phyloP scores from a whole-genome alignment of 1,140 invertebrate species.

The Drosophila arizonae region DNA sequence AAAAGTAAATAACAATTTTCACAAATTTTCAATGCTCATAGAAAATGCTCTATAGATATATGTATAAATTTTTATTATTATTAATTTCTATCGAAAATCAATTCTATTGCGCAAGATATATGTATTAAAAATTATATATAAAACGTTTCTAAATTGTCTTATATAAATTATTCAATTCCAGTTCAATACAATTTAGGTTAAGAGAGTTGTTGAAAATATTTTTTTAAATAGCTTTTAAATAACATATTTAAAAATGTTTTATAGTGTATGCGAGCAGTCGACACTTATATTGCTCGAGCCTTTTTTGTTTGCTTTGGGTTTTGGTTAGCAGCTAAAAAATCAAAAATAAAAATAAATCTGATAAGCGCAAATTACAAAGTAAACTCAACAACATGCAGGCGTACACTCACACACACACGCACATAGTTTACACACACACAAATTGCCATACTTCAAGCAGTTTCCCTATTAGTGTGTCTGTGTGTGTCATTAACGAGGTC shows the following conservation, averaged over 20 bases:
- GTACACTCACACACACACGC: constrained; percentile 20
- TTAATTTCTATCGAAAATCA: too few species aligned
- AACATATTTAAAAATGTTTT: neutral
- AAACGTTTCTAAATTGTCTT: too few species aligned
- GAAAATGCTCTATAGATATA: too few species aligned
- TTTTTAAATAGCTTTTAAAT: too few species aligned
- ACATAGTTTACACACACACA: constrained; percentile 11
- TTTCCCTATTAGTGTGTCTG: constrained; percentile 17
- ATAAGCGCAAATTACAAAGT: constrained; percentile 79
- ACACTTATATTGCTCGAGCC: neutral
- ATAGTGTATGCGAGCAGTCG: constrained; percentile 9
- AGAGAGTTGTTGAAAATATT: too few species aligned
- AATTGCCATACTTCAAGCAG: constrained; percentile 11
- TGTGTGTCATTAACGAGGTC: constrained; percentile 76
- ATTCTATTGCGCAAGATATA: too few species aligned
- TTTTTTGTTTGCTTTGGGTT: constrained; percentile 3
- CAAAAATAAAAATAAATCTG: constrained; percentile 79
- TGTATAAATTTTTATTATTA: too few species aligned
- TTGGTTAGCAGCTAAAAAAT: constrained; percentile 63
- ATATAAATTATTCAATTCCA: too few species aligned
- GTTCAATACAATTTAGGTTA: too few species aligned
- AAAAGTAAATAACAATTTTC: too few species aligned
- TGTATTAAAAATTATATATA: too few species aligned
- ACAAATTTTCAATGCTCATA: too few species aligned
- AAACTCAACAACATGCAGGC: constrained; percentile 59